phyloP scores from a whole-genome alignment of 2,797 vertebrate species.

The Falco concolor region DNA sequence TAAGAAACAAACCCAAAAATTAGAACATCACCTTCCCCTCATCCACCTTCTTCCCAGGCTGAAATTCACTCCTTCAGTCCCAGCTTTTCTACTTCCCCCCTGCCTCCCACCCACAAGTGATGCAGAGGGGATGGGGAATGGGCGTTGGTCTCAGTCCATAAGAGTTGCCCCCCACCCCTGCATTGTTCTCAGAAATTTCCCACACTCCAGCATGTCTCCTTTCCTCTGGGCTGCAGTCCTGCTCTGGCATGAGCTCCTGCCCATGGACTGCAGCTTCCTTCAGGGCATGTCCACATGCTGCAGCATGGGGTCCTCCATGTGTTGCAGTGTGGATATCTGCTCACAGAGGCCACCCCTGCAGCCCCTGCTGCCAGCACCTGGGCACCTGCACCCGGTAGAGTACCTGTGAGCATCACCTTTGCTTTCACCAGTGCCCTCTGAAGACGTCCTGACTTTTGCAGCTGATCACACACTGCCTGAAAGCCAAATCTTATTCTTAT shows the following conservation, averaged over 20 bases:
- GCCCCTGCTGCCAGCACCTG: neutral
- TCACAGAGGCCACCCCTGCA: neutral
- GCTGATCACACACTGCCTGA: neutral
- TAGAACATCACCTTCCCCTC: neutral
- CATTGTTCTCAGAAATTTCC: neutral
- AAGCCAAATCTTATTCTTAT: neutral
- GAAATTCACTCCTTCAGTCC: neutral
- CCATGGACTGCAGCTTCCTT: neutral
- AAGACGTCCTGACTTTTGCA: neutral
- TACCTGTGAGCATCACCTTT: neutral
- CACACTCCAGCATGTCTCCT: neutral
- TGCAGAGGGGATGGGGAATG: fast-evolving
- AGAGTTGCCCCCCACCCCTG: neutral
- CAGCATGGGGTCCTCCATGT: neutral
- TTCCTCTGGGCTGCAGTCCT: neutral
- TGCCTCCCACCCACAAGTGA: too few species aligned
- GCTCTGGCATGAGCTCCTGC: neutral
- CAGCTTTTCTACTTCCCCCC: neutral
- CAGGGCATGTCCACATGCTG: neutral
- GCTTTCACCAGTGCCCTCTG: neutral
- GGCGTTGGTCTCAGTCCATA: neutral
- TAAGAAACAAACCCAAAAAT: neutral
- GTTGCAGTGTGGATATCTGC: neutral
- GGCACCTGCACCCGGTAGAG: neutral
- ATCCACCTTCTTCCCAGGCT: fast-evolving